A percentile compares a stretch with the other conserved stretches of the same genome.
phyloP scores from a whole-genome alignment of 2,797 vertebrate species.

The Rhinatrema bivittatum region DNA sequence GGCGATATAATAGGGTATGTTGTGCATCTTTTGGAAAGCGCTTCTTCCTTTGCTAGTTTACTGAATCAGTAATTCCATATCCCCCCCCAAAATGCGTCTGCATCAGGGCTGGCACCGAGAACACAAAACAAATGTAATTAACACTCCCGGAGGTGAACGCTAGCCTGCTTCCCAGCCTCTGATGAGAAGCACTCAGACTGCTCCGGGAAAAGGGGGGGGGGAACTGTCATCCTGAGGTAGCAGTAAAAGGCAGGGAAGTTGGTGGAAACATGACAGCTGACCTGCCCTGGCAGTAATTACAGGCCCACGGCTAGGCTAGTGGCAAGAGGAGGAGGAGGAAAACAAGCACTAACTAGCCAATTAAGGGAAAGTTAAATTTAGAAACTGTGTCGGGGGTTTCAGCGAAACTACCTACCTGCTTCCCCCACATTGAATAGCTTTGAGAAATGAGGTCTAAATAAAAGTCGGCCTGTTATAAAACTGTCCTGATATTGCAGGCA shows the following conservation, averaged over 20 bases:
- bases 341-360: constrained; percentile 19
- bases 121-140: too few species aligned
- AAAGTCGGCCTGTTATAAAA: too few species aligned
- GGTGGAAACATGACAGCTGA: constrained; percentile 20
- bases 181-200: constrained; percentile 10
- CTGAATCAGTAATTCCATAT: too few species aligned
- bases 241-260: constrained; percentile 14
- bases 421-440: too few species aligned
- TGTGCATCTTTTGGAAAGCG: too few species aligned
- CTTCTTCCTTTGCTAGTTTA: too few species aligned
- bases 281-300: constrained; percentile 37
- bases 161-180: too few species aligned
- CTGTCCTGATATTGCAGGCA: too few species aligned
- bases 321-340: constrained; percentile 14
- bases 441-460: not conserved
- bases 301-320: constrained; percentile 34
- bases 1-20: too few species aligned
- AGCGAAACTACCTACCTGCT: constrained; percentile 12
- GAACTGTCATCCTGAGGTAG: constrained; percentile 6
- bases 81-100: too few species aligned
- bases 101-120: too few species aligned
- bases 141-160: too few species aligned
- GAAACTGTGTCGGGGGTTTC: constrained; percentile 6
- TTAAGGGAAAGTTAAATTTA: constrained; percentile 33
- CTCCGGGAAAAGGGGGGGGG: not conserved